phyloP scores from a whole-genome alignment of 2,888 invertebrate genomes.

The Caenorhabditis panamensis region DNA sequence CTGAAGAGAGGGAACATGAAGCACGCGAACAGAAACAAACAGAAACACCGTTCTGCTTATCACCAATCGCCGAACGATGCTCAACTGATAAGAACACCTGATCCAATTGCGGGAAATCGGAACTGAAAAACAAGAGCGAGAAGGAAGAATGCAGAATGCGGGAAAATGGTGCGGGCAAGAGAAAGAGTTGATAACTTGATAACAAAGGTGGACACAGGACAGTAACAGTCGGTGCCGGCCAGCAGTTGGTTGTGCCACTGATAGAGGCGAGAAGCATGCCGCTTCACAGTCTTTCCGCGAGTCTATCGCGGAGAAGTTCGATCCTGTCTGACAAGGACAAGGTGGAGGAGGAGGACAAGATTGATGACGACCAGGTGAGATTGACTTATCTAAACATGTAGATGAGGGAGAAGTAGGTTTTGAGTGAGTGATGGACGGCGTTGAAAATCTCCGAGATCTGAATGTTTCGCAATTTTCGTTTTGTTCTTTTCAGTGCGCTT shows the following conservation, averaged over 20 bases:
- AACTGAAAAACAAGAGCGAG: not conserved
- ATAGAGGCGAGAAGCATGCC: conserved; percentile 23
- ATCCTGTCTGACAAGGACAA: not conserved
- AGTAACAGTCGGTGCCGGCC: conserved; percentile 56
- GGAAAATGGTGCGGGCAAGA: conserved; percentile 29
- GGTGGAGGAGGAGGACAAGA: not conserved
- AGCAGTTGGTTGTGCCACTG: conserved; percentile 46
- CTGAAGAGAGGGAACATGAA: not conserved
- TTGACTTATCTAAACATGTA: not conserved
- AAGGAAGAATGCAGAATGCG: conserved; percentile 19
- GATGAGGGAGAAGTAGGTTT: conserved; percentile 1
- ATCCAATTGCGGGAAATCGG: conserved; percentile 45
- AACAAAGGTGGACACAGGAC: conserved; percentile 32
- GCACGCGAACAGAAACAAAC: not conserved
- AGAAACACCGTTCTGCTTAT: conserved; percentile 41
- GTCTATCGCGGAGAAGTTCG: not conserved
- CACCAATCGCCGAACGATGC: conserved; percentile 7
- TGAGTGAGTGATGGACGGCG: not conserved
- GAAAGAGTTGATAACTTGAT: conserved; percentile 38
- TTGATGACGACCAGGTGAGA: conserved; percentile 2
- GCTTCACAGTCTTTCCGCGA: conserved; percentile 13
- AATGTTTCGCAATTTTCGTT: not conserved
- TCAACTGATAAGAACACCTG: conserved; percentile 49
- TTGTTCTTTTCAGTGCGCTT: too few species aligned
- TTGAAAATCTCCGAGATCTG: not conserved